Conservation (phyloP, 2,797 vertebrate species). For the Chloroceryle inda region DNA sequence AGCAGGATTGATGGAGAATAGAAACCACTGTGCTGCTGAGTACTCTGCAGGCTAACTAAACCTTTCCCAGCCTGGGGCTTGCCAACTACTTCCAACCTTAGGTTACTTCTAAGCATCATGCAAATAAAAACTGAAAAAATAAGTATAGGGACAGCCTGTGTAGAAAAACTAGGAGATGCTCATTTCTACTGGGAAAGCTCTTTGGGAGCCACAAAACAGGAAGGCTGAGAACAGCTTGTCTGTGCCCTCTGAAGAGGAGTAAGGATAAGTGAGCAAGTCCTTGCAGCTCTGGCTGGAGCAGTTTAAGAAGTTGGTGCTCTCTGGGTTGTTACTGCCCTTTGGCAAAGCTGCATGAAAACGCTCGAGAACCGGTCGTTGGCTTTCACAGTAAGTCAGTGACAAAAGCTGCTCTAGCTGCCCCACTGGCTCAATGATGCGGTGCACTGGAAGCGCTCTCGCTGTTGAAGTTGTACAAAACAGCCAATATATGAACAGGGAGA, state of each 20-base stretch:
- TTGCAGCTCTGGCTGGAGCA: neutral
- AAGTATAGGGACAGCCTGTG: neutral
- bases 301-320: neutral
- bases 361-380: neutral
- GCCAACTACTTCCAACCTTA: neutral
- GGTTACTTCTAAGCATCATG: neutral
- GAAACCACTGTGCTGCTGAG: neutral
- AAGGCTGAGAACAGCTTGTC: neutral
- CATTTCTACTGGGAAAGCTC: neutral
- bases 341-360: neutral
- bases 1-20: neutral
- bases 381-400: rapidly evolving
- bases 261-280: neutral
- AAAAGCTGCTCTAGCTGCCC: neutral
- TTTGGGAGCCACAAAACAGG: neutral
- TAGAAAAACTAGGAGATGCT: neutral
- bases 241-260: rapidly evolving
- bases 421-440: rapidly evolving
- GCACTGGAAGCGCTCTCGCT: rapidly evolving
- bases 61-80: neutral
- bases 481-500: too few relatives aligned
- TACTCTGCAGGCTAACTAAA: neutral
- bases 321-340: neutral
- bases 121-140: neutral
- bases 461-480: too few relatives aligned